phyloP scores from a whole-genome alignment of 2,113 vertebrate genomes.

The Pagrus major region DNA sequence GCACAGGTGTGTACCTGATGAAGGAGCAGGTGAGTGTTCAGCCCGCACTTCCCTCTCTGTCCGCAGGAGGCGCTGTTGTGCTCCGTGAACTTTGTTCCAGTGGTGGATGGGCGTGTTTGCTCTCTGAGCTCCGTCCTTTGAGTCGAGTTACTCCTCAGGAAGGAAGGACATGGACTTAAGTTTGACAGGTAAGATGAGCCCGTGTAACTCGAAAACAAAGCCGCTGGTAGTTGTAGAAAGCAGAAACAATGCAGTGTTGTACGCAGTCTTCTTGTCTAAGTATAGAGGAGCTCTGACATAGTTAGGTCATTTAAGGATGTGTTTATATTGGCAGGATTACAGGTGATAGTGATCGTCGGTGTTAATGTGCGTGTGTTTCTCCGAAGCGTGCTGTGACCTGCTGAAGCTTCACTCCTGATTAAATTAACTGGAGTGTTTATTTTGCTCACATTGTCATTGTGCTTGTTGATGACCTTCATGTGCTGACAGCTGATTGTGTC shows the following conservation, averaged over 20 bases:
- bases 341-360: neutral
- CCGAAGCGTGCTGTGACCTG: neutral
- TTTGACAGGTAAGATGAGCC: slow-evolving; percentile 53
- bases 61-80: slow-evolving; percentile 43
- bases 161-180: slow-evolving; percentile 53
- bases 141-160: neutral
- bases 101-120: slow-evolving; percentile 59
- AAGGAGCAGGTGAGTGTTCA: too few species aligned
- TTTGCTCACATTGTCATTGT: neutral
- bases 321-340: neutral
- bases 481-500: neutral
- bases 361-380: neutral
- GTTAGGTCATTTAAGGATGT: neutral
- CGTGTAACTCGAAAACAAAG: neutral
- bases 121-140: neutral
- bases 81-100: slow-evolving; percentile 76
- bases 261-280: neutral
- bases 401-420: neutral
- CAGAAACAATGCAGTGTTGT: neutral
- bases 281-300: neutral
- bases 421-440: neutral
- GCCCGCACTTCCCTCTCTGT: neutral
- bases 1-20: too few species aligned
- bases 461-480: neutral
- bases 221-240: neutral